These are phyloP conservation scores for Cephus pygmeus DNA, from an alignment of 2,888 invertebrate genomes.

Conservation along the genomic window DNA sequence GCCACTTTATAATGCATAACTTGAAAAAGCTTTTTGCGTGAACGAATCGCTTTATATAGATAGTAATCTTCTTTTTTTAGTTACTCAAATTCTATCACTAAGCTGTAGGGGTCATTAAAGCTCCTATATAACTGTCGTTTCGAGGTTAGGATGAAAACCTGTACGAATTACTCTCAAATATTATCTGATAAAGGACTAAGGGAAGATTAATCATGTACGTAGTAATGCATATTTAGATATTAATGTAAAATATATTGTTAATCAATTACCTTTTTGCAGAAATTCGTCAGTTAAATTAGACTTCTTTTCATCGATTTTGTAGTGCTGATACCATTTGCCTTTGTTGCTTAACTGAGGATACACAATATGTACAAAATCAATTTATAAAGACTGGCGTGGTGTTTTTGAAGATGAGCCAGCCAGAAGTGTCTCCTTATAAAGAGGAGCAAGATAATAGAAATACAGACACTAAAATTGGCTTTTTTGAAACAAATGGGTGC, in stretches of 20 bases:
- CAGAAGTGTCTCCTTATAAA: background rate
- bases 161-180: background rate
- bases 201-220: background rate
- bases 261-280: background rate
- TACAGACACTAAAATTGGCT: background rate
- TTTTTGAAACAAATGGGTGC: background rate
- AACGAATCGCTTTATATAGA: background rate
- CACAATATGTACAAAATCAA: background rate
- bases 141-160: background rate
- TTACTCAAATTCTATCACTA: background rate
- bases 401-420: background rate
- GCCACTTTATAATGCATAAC: background rate
- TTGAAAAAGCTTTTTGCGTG: background rate
- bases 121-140: background rate
- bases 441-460: background rate
- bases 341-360: background rate
- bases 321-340: background rate
- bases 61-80: background rate
- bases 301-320: background rate
- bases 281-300: background rate
- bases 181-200: background rate
- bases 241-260: background rate
- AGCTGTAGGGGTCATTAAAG: background rate
- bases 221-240: background rate
- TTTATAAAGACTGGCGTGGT: background rate